A percentile compares a stretch with the other conserved stretches of the same genome.
phyloP scores from a whole-genome alignment of 2,888 invertebrate species.

The Patella depressa region DNA sequence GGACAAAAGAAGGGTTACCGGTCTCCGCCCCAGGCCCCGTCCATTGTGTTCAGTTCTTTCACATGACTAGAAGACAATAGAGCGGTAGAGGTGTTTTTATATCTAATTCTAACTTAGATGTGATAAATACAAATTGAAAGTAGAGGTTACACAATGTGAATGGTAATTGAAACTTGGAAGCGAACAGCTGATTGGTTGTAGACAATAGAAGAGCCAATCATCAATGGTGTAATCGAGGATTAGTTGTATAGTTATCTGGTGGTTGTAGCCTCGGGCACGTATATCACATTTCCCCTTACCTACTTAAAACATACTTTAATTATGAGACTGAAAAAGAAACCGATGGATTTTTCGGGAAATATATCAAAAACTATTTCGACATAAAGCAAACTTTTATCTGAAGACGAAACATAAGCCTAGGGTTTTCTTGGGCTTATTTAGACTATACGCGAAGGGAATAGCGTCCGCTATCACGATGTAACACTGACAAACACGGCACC shows the following conservation, averaged over 20 bases:
- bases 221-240: constrained; percentile 2
- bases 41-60: neutral
- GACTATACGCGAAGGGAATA: too few relatives aligned
- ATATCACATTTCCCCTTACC: too few relatives aligned
- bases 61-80: neutral
- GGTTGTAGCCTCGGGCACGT: too few relatives aligned
- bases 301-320: too few relatives aligned
- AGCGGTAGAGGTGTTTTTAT: constrained; percentile 1
- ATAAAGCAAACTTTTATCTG: too few relatives aligned
- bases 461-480: too few relatives aligned
- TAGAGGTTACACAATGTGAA: neutral
- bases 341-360: too few relatives aligned
- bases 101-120: constrained; percentile 1
- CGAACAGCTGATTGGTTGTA: neutral
- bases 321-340: too few relatives aligned
- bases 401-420: too few relatives aligned
- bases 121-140: neutral
- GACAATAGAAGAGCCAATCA: neutral
- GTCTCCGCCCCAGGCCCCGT: neutral
- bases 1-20: neutral
- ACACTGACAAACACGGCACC: too few relatives aligned
- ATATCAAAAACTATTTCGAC: too few relatives aligned
- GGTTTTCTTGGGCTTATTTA: too few relatives aligned
- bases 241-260: neutral
- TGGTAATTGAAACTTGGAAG: neutral